Percentiles rank a stretch among this genome's conserved stretches.
Evolutionary conservation across 2,888 invertebrate species (phyloP).

Genomic region (Trimorus sp.): DNA sequence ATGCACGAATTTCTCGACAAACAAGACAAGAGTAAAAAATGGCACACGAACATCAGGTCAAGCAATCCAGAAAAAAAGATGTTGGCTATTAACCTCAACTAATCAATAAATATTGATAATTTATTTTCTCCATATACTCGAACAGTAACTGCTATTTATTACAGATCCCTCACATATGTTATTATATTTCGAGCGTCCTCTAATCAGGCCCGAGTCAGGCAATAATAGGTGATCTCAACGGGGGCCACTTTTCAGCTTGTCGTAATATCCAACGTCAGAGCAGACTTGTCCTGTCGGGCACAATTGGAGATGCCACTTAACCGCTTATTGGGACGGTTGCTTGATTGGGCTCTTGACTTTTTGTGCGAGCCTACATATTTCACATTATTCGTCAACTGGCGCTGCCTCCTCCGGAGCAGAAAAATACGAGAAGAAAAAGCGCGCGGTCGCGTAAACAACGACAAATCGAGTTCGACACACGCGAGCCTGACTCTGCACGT

Average conservation of each 20-base stretch:
- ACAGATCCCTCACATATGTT: not conserved
- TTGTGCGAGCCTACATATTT: slow-evolving; percentile 26
- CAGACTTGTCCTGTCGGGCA: slow-evolving; percentile 19
- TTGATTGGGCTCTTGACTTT: slow-evolving; percentile 39
- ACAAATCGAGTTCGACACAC: no score
- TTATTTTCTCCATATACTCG: not conserved
- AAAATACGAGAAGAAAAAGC: not conserved
- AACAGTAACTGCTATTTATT: slow-evolving; percentile 6
- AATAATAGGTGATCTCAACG: slow-evolving; percentile 34
- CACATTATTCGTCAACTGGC: not conserved
- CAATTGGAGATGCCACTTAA: slow-evolving; percentile 41
- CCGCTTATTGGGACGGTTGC: slow-evolving; percentile 36
- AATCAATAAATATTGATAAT: no score
- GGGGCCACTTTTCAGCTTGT: slow-evolving; percentile 30
- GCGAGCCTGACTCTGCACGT: not conserved
- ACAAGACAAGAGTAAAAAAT: no score
- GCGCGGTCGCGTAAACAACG: not conserved
- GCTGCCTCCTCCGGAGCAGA: not conserved
- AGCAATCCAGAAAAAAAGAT: no score
- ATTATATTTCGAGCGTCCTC: slow-evolving; percentile 12
- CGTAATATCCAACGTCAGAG: slow-evolving; percentile 24
- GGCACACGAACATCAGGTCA: no score
- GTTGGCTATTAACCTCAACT: no score
- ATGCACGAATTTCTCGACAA: no score
- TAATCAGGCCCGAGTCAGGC: slow-evolving; percentile 18